These are phyloP conservation scores for Phataginus tricuspis DNA, from an alignment of 2,797 vertebrate genomes.

Conservation along the genomic window DNA sequence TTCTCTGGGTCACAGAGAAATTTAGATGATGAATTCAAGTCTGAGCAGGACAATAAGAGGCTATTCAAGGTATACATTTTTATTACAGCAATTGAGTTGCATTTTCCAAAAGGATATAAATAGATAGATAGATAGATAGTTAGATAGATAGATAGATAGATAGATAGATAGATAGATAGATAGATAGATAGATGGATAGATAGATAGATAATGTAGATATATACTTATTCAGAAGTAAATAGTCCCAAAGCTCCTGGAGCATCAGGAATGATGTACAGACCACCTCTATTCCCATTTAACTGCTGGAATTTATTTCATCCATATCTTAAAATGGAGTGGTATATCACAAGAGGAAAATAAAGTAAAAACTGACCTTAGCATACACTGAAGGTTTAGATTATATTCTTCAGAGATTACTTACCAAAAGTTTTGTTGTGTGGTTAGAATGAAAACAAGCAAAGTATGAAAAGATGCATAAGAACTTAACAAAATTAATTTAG, in stretches of 20 bases:
- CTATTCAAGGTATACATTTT: neutral
- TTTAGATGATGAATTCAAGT: slow-evolving; percentile 38
- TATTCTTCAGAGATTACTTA: neutral
- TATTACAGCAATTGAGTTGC: neutral
- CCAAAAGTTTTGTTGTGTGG: neutral
- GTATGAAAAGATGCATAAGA: neutral
- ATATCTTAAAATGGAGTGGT: neutral
- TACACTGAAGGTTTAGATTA: neutral
- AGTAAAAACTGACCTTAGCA: neutral
- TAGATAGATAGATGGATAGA: too few species aligned
- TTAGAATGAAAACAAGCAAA: slow-evolving; percentile 9
- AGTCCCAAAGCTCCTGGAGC: neutral
- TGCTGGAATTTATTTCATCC: neutral
- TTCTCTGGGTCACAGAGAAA: slow-evolving; percentile 41
- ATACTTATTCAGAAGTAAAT: slow-evolving; percentile 29
- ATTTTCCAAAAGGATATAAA: neutral
- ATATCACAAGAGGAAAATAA: neutral
- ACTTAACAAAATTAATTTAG: neutral
- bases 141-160: too few species aligned
- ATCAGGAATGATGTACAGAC: neutral
- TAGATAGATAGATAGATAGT: too few species aligned
- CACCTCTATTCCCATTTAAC: neutral
- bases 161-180: too few species aligned
- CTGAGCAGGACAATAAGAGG: neutral
- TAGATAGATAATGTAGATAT: too few species aligned